Base-by-base conservation (phyloP, 2,888 invertebrate genomes). In the Conomelus anceps region DNA sequence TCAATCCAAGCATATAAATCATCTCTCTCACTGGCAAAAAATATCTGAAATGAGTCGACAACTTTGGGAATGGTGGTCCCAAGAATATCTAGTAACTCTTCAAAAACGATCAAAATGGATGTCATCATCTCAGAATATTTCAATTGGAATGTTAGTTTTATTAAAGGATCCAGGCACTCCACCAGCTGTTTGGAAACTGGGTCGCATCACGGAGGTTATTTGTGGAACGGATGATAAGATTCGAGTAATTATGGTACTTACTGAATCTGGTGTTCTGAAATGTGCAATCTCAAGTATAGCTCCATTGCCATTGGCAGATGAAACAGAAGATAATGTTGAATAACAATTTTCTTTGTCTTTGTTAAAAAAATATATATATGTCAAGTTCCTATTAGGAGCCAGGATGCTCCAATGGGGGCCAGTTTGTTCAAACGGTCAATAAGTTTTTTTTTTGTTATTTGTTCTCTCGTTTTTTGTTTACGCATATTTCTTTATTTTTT, bases 11-110 rank as follows among this genome's bases (percentile, higher is more conserved):
- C 90, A 90, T 6, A 88, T 89, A 20, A 91, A 90, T 85, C 90
- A 90, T 20, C 88, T 92, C 24, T 88, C 90, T 0, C 91, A 91
- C 3, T 92, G 91, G 91, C 91, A 92, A 86, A 86, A 85, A 0
- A 85, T 91, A 4, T 90, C 89, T 4, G 86, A 87, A 0, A 89
- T 91, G 84, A 41, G 24, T 9, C 91, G 92, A 86, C 89, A 90
- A 0, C 89, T 92, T 20, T 92, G 92, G 92, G 90, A 90, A 22
- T 22, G 90, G 0, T 92, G 92, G 91, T 87, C 87, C 88, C 22
- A 86, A 0, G 90, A 91, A 86, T 90, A 90, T 84, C 13, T 91
- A 11, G 87, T 41, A 0, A 88, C 89, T 22, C 88, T 91, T 22
- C 90, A 91, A 22, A 84, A 88, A n/a, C 90, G 91, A n/a, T 88